Evolutionary conservation across 2,113 vertebrate species (phyloP), one percentile per base, ranked within the genome.

Genomic region (Callithrix jacchus): DNA sequence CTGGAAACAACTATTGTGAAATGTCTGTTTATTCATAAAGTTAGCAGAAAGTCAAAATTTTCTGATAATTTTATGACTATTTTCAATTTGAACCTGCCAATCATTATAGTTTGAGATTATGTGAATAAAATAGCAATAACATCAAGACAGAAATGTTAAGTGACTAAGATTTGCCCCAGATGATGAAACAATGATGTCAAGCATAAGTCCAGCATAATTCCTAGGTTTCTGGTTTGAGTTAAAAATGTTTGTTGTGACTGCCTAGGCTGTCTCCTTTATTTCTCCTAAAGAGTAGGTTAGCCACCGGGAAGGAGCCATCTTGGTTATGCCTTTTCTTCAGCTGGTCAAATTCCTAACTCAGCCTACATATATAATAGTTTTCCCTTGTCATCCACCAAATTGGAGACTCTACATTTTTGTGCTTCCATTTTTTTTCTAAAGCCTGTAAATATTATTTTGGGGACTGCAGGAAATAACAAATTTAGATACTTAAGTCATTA

Each of bases 151-250:
- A 95, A 95, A 74, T 87, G 70, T 95, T 80, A 94, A 91, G 42
- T 88, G 80, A 94, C 91, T 93, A 52, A 91, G 20, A 66, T 95
- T 95, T 95, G 27, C 37, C 95, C 96, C 94, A 96, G 70, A 95
- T 95, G 94, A 94, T 88, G 92, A 97, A 98, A 97, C 54, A 83
- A 66, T 74, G 85, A 86, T 87, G 82, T 85, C 14, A 74, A n/a
- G 7, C 76, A 91, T 88, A 86, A 97, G 96, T 89, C 92, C 95
- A 91, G 23, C n/a, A 64, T 95, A 95, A 74, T 12, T 81, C 64
- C 37, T 56, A 85, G 66, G 49, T 83, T 96, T 93, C 76, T 84
- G 70, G 45, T 54, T 70, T 77, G 79, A 95, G 74, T 73, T 74
- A 93, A 87, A 47, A 85, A 40, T 87, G 80, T 81, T 93, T 95